Evolutionary conservation across 2,113 vertebrate genomes (phyloP).

Genomic region (Proterorhinus semilunaris): DNA sequence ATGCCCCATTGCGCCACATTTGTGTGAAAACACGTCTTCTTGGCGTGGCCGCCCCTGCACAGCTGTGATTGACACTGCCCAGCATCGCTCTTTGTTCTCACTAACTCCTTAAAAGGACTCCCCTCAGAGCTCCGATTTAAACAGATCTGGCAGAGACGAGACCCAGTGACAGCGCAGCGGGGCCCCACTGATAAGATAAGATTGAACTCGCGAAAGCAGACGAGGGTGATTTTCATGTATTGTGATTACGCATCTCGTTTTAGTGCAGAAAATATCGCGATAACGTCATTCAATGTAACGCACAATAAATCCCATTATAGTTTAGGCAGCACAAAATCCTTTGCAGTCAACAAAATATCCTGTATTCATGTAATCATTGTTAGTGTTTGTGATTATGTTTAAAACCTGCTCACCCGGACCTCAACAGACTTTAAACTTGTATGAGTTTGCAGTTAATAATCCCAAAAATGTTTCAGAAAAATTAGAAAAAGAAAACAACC

Average conservation of each 20-base stretch:
- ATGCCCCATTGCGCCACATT: neutral
- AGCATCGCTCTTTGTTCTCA: slow-evolving; percentile 51
- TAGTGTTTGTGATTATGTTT: no score
- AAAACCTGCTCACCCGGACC: no score
- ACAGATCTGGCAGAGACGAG: slow-evolving; percentile 42
- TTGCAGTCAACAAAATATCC: no score
- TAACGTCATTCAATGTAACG: no score
- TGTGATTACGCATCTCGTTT: slow-evolving; percentile 24
- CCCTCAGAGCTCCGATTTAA: slow-evolving; percentile 39
- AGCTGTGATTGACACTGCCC: slow-evolving; percentile 48
- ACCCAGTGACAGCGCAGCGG: slow-evolving; percentile 44
- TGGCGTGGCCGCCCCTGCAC: slow-evolving; percentile 17
- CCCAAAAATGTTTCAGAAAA: no score
- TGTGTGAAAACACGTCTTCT: neutral
- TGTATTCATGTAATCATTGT: no score
- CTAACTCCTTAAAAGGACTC: slow-evolving; percentile 41
- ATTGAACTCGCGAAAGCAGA: slow-evolving; percentile 55
- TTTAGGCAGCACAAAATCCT: no score
- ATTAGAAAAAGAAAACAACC: no score
- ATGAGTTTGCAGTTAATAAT: no score
- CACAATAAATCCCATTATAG: no score
- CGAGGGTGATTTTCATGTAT: slow-evolving; percentile 7
- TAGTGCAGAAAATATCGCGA: no score
- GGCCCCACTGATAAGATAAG: slow-evolving; percentile 51
- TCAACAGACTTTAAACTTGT: no score